These are phyloP conservation scores for Psittacula echo DNA, from an alignment of 2,797 vertebrate genomes.

Conservation along the genomic window DNA sequence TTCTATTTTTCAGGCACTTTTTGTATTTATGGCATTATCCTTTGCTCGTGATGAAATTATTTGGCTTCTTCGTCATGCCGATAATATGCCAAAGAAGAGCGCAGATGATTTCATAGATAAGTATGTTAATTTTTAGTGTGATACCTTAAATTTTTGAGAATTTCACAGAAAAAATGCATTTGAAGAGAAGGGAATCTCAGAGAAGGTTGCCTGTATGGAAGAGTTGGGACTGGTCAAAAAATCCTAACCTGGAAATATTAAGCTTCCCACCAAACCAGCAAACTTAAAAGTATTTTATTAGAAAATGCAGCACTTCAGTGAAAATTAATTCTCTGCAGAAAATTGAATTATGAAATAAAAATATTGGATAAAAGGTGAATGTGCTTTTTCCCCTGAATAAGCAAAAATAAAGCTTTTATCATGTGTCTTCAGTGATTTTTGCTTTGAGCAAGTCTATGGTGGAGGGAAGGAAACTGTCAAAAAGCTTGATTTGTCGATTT, in stretches of 20 bases:
- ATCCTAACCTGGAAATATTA: background rate
- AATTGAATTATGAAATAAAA: background rate
- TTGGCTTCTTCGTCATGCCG: constrained; percentile 96
- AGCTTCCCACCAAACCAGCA: background rate
- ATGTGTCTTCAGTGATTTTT: background rate
- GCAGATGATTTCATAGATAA: constrained; percentile 99
- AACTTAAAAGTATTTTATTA: background rate
- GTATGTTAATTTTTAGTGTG: constrained; percentile 76
- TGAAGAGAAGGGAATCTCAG: background rate
- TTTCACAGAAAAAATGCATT: background rate
- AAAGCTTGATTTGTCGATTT: background rate
- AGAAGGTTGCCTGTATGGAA: background rate
- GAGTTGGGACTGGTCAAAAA: background rate
- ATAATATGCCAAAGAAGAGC: constrained; percentile 99
- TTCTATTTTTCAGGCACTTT: constrained; percentile 85
- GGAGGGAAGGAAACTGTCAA: background rate
- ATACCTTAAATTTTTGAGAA: background rate
- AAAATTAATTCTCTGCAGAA: background rate
- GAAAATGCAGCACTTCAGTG: background rate
- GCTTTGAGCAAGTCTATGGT: background rate
- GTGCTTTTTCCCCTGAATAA: background rate
- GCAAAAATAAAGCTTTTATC: background rate
- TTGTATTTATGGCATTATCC: constrained; percentile 98
- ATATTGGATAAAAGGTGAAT: background rate
- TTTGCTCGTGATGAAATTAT: constrained; percentile 99